Evolutionary conservation across 2,888 invertebrate genomes (phyloP), one percentile per base, ranked within the genome.

Genomic region (Caenorhabditis macrosperma): DNA sequence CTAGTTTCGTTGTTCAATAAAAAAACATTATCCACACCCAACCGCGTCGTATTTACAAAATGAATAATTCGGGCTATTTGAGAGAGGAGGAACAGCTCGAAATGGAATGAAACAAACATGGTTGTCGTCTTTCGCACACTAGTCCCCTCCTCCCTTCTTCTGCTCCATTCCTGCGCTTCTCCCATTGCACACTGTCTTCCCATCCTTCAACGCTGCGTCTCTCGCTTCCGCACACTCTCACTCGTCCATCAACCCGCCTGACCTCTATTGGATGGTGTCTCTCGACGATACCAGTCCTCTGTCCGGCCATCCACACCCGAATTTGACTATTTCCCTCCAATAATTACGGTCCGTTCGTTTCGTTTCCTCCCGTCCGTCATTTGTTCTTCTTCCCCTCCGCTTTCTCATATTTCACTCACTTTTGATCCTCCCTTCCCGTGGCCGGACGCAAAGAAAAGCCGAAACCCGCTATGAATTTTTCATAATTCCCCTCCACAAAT

Each of bases 331-430:
- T 52, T 55, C 54, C 20, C 48, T 30, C 12, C 15, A 17, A 72
- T 57, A 64, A 72, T 75, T 61, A 60, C 75, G 52, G 64, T 74
- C 46, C 33, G 64, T 74, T 35, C 33, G 15, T 35, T 60, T 59
- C 28, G 33, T 20, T 24, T 24, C 55, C 26, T 28, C 41, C 54
- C 50, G 26, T 72, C 78, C 30, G 50, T 41, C 24, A 50, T 54
- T 54, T 68, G 41, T 55, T 38, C 50, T 44, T 52, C 60, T 52
- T 30, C 48, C 26, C 38, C 26, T 20, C 35, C 35, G 38, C n/a
- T 55, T 52, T 63, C 75, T 66, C 50, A 52, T 67, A 55, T 71
- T 76, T 72, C 80, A 63, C 71, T 71, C 57, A 54, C 75, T 72
- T 52, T 67, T 54, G 66, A 64, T 63, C 71, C 80, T 41, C 63